These are phyloP conservation scores for Artibeus jamaicensis DNA, from an alignment of 2,797 vertebrate species.

Conservation along the genomic window DNA sequence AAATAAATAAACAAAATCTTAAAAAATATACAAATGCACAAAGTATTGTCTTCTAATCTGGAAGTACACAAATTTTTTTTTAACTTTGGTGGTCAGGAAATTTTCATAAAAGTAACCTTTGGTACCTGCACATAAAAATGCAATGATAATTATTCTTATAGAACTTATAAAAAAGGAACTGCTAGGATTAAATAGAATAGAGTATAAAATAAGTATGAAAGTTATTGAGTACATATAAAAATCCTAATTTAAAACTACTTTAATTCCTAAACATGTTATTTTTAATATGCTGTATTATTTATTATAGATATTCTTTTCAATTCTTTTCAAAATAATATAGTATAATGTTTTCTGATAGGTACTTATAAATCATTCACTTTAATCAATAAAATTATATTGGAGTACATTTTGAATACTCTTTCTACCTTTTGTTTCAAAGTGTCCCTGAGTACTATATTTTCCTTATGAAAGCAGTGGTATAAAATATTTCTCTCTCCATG, in stretches of 20 bases:
- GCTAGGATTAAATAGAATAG: conserved; percentile 1
- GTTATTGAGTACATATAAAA: not conserved
- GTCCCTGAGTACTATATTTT: not conserved
- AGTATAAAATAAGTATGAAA: conserved; percentile 17
- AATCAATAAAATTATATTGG: conserved; percentile 11
- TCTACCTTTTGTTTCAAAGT: not conserved
- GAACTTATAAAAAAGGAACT: not conserved
- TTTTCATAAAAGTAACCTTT: conserved; percentile 5
- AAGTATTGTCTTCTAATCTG: not conserved
- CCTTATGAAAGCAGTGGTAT: not conserved
- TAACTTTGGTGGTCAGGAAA: not conserved
- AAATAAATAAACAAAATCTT: not conserved
- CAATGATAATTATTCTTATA: not conserved
- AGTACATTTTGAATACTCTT: conserved; percentile 1
- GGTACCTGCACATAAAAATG: not conserved
- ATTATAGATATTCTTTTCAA: not conserved
- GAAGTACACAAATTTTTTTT: not conserved
- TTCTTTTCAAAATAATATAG: conserved; percentile 34
- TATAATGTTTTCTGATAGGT: not conserved
- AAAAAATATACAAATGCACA: not conserved
- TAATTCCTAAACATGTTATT: not conserved
- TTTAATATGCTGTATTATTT: not conserved
- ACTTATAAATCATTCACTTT: conserved; percentile 23
- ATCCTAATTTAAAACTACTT: conserved; percentile 27
- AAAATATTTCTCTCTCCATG: conserved; percentile 1